These are phyloP conservation scores for Hypocryptadius cinnamomeus DNA, from an alignment of 2,113 vertebrate genomes.

Conservation along the genomic window DNA sequence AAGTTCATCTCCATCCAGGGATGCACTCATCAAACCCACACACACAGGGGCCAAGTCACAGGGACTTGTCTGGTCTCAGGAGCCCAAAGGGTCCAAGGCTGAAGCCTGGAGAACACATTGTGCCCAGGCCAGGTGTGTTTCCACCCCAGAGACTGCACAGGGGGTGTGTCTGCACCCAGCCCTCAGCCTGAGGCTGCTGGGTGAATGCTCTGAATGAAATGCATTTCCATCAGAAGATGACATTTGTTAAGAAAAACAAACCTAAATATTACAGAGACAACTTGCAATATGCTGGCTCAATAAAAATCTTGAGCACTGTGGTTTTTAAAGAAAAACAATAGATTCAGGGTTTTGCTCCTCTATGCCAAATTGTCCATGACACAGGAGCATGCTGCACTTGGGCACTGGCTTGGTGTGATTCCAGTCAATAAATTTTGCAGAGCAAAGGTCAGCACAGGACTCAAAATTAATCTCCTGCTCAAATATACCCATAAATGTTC, in stretches of 20 bases:
- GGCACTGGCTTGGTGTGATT: neutral
- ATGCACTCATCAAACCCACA: neutral
- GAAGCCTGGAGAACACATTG: fast-evolving
- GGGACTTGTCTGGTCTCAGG: fast-evolving
- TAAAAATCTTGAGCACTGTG: neutral
- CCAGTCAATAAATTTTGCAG: neutral
- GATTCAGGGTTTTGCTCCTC: neutral
- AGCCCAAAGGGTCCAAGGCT: neutral
- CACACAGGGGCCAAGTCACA: neutral
- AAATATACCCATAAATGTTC: neutral
- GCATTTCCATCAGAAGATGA: neutral
- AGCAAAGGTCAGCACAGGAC: neutral
- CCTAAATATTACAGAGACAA: neutral
- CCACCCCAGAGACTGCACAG: neutral
- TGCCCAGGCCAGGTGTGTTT: neutral
- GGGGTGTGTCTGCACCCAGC: fast-evolving
- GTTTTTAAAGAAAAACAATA: neutral
- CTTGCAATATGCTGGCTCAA: neutral
- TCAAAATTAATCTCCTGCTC: neutral
- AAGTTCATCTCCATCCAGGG: neutral
- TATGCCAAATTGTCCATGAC: neutral
- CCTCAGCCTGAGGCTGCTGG: neutral
- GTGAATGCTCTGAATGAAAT: neutral
- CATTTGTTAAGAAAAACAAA: neutral
- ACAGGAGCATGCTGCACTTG: neutral